phyloP scores from a whole-genome alignment of 2,113 vertebrate genomes.

The Perca fluviatilis region DNA sequence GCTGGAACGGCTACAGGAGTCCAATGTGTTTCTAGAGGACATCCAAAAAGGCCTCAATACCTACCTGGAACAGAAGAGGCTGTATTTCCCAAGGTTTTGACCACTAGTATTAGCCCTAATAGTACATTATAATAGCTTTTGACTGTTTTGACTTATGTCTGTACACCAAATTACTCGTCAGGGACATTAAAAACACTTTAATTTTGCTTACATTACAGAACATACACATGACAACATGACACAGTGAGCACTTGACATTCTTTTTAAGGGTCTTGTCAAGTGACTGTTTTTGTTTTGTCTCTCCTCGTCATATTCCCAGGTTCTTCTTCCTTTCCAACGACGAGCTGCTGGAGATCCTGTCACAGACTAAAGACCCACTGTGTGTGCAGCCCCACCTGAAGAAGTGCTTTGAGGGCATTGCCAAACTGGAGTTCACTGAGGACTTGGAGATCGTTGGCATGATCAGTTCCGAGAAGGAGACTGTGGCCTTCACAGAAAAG shows the following conservation, averaged over 20 bases:
- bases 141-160: background rate
- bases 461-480: slow-evolving; percentile 94
- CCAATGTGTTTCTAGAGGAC: slow-evolving; percentile 89
- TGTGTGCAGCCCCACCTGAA: slow-evolving; percentile 94
- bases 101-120: background rate
- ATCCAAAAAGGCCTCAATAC: slow-evolving; percentile 93
- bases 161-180: background rate
- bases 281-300: background rate
- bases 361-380: slow-evolving; percentile 94
- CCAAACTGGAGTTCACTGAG: slow-evolving; percentile 89
- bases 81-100: slow-evolving; percentile 92
- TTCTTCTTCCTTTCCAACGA: slow-evolving; percentile 97
- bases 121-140: background rate
- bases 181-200: background rate
- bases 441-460: slow-evolving; percentile 89
- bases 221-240: background rate
- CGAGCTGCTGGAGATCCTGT: slow-evolving; percentile 93
- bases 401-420: slow-evolving; percentile 96
- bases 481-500: slow-evolving; percentile 85
- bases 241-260: background rate
- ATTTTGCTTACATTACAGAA: background rate
- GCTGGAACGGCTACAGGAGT: slow-evolving; percentile 89
- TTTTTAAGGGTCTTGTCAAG: background rate
- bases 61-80: slow-evolving; percentile 93
- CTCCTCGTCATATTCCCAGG: slow-evolving; percentile 70